These are phyloP conservation scores for Aphis craccivora DNA, from an alignment of 1,140 invertebrate species.

Conservation along the genomic window DNA sequence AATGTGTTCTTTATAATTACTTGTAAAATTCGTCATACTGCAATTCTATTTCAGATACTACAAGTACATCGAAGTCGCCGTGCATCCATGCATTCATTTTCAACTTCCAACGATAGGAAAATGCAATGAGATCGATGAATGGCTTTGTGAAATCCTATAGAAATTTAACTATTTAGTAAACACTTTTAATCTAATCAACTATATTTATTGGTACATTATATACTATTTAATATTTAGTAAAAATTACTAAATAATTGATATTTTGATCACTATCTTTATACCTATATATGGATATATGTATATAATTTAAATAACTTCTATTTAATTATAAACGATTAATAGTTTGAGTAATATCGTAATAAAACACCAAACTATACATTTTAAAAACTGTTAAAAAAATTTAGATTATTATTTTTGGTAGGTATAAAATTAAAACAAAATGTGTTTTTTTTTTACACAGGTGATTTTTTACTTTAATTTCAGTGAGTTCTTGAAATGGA, in stretches of 20 bases:
- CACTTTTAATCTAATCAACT: background rate
- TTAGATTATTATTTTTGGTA: background rate
- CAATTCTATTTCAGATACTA: slow-evolving; percentile 75
- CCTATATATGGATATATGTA: too few species aligned
- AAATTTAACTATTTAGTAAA: background rate
- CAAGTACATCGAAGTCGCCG: slow-evolving; percentile 84
- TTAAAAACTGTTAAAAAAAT: background rate
- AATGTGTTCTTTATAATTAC: slow-evolving; percentile 47
- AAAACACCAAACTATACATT: too few species aligned
- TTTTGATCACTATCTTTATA: too few species aligned
- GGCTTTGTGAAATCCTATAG: slow-evolving; percentile 64
- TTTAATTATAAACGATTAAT: too few species aligned
- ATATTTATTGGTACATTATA: too few species aligned
- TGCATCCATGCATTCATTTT: slow-evolving; percentile 87
- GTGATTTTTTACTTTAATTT: slow-evolving; percentile 68
- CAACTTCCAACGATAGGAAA: slow-evolving; percentile 77
- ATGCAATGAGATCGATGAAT: slow-evolving; percentile 72
- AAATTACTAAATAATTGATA: too few species aligned
- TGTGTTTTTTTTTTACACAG: background rate
- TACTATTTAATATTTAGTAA: too few species aligned
- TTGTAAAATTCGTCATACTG: slow-evolving; percentile 77
- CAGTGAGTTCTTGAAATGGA: slow-evolving; percentile 76
- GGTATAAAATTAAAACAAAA: background rate
- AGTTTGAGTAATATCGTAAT: too few species aligned
- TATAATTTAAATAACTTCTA: too few species aligned